Evolutionary conservation across 2,113 vertebrate species (phyloP), one percentile per base, ranked within the genome.

Genomic region (Beaufortia kweichowensis): DNA sequence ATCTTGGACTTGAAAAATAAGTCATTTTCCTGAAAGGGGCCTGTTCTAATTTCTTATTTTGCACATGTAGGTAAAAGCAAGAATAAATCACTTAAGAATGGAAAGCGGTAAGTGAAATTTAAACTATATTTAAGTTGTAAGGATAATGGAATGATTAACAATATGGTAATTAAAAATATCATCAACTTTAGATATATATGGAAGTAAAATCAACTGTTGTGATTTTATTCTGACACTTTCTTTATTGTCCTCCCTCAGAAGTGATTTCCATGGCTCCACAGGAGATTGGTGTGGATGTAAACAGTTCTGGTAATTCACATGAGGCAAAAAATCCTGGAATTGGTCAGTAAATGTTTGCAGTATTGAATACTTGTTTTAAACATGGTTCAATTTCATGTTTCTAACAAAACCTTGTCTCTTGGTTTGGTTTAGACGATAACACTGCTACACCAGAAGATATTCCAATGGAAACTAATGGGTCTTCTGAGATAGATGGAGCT

Each of bases 1-100:
- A 46, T 46, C 12, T 46, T 0, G 9, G 33, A 4, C 33, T 7
- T 39, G 1, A 48, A 19, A 17, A 48, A 17, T 17, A 4, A 17
- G 1, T 46, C 4, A 46, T 46, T 2, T 46, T 6, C 4, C 43
- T 15, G 43, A 14, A 19, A 19, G 43, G 17, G 14, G 5, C 43
- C 15, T 1, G 4, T 48, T 48, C 14, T 35, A 8, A n/a, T 4
- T 8, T 12, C 10, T 0, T 15, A 48, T 1, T 3, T 17, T 43
- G 46, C 76, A 19, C 64, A 76, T 69, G 11, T 39, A 93, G 92
- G 86, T 91, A 56, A 86, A 86, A 79, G 84, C 71, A 81, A 87
- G 66, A 62, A 75, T 91, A 23, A 72, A 75, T 76, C 78, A 75
- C 61, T 76, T 89, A 31, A 89, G 89, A 67, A 79, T 90, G 72